Evolutionary conservation across 2,888 invertebrate genomes (phyloP).

Genomic region (Malthinus seriepunctatus): DNA sequence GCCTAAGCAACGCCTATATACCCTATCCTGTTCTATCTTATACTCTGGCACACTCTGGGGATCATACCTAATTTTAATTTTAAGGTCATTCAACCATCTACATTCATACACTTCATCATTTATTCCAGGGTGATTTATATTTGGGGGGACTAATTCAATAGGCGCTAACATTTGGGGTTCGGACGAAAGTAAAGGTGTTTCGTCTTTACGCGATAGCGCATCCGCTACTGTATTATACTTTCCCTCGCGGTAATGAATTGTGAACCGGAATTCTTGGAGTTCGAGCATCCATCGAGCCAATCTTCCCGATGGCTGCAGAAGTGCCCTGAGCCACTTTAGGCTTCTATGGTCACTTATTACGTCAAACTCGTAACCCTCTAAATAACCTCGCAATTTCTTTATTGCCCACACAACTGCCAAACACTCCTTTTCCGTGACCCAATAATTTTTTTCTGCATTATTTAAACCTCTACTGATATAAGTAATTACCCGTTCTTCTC

Average conservation of each 20-base stretch:
- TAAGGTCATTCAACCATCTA: too few species aligned
- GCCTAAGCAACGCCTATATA: slow-evolving; percentile 1
- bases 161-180: too few species aligned
- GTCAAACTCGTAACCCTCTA: not conserved
- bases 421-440: too few species aligned
- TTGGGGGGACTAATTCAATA: too few species aligned
- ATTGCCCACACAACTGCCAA: too few species aligned
- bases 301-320: slow-evolving; percentile 9
- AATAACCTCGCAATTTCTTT: not conserved
- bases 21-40: not conserved
- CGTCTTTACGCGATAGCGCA: slow-evolving; percentile 6
- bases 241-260: slow-evolving; percentile 18
- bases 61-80: too few species aligned
- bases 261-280: slow-evolving; percentile 20
- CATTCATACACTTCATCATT: too few species aligned
- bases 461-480: slow-evolving; percentile 11
- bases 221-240: slow-evolving; percentile 9
- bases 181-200: too few species aligned
- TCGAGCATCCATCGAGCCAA: slow-evolving; percentile 18
- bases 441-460: slow-evolving; percentile 15
- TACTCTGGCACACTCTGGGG: not conserved
- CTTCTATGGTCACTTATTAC: slow-evolving; percentile 7
- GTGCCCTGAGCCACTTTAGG: slow-evolving; percentile 10
- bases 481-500: slow-evolving; percentile 6
- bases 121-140: too few species aligned